phyloP scores from a whole-genome alignment of 2,888 invertebrate genomes.

The Plusia festucae region DNA sequence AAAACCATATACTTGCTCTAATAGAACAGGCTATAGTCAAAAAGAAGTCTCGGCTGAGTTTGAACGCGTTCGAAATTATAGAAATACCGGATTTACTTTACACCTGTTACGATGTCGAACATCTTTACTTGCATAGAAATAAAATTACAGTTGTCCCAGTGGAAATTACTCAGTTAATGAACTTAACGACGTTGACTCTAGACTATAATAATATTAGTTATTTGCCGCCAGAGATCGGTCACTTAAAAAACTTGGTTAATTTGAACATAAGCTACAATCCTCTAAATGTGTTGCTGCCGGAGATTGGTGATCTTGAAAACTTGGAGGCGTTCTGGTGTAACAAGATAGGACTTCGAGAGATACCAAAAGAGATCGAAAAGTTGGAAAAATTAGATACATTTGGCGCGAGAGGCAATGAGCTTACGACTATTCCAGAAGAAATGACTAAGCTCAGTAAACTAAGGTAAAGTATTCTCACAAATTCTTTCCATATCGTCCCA shows the following conservation, averaged over 20 bases:
- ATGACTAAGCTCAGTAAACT: constrained; percentile 89
- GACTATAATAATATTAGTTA: constrained; percentile 91
- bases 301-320: constrained; percentile 89
- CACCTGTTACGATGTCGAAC: constrained; percentile 88
- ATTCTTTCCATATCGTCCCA: background rate
- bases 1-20: constrained; percentile 91
- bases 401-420: constrained; percentile 91
- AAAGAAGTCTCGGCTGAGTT: constrained; percentile 89
- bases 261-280: constrained; percentile 92
- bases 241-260: constrained; percentile 89
- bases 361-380: constrained; percentile 91
- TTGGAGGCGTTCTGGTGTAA: constrained; percentile 92
- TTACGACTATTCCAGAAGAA: constrained; percentile 88
- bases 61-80: constrained; percentile 91
- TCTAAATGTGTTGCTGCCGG: constrained; percentile 88
- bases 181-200: constrained; percentile 90
- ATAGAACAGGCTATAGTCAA: constrained; percentile 91
- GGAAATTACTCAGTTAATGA: constrained; percentile 86
- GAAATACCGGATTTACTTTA: constrained; percentile 89
- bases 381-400: constrained; percentile 90
- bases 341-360: constrained; percentile 85
- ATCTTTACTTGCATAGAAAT: constrained; percentile 91
- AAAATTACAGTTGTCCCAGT: constrained; percentile 86
- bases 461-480: constrained; percentile 73
- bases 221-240: constrained; percentile 90